A percentile compares a stretch with the other conserved stretches of the same genome.
phyloP scores from a whole-genome alignment of 2,113 vertebrate genomes.

The Ploceus nigricollis region DNA sequence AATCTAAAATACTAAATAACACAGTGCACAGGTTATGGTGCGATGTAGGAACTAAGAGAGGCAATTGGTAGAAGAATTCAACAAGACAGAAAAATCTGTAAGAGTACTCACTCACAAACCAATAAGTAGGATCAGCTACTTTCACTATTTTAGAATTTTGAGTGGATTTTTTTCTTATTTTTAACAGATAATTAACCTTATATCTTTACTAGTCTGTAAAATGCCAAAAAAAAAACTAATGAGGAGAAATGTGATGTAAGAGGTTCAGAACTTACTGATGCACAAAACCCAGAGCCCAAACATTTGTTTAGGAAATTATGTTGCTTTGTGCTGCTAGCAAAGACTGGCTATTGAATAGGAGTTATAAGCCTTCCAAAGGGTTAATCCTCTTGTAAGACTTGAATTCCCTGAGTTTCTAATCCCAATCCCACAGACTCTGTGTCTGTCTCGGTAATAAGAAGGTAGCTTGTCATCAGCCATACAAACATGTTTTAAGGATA shows the following conservation, averaged over 20 bases:
- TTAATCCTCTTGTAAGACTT: neutral
- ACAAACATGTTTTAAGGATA: neutral
- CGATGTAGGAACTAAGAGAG: neutral
- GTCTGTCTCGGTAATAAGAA: neutral
- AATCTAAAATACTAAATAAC: neutral
- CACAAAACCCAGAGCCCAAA: neutral
- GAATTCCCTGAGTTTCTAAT: neutral
- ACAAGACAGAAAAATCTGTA: neutral
- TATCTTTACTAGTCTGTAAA: neutral
- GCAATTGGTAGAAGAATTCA: neutral
- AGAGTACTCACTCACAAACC: neutral
- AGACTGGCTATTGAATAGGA: neutral
- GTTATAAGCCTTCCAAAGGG: neutral
- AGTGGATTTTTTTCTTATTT: rapidly evolving
- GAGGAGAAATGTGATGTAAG: neutral
- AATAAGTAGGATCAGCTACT: neutral
- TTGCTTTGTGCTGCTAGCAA: neutral
- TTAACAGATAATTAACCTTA: neutral
- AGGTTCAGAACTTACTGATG: neutral
- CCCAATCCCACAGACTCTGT: neutral
- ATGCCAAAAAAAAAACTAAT: neutral
- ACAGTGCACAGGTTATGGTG: neutral
- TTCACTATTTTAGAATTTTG: neutral
- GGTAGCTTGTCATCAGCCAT: neutral
- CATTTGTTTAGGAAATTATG: neutral